phyloP scores from a whole-genome alignment of 1,140 invertebrate species.

The Drosophila neocordata region DNA sequence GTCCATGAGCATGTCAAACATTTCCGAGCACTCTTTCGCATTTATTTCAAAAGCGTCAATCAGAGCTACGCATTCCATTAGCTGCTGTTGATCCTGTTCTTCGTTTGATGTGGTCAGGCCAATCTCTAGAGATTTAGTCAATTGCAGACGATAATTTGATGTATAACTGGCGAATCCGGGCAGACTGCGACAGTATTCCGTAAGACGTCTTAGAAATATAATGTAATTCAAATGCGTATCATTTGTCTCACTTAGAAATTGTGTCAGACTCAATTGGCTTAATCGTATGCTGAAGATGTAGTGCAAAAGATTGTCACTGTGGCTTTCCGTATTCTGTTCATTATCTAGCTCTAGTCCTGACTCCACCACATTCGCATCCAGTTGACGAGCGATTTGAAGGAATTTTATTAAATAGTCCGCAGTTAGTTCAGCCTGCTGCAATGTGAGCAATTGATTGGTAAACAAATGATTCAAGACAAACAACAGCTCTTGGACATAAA shows the following conservation, averaged over 20 bases:
- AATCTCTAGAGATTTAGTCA: conserved; percentile 66
- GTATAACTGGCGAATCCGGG: conserved; percentile 49
- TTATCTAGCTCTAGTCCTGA: conserved; percentile 10
- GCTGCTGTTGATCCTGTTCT: conserved; percentile 40
- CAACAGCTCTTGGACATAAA: conserved; percentile 69
- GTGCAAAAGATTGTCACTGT: conserved; percentile 57
- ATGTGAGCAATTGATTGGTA: conserved; percentile 35
- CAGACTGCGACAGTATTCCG: conserved; percentile 48
- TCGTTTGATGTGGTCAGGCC: conserved; percentile 25
- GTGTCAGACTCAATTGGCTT: conserved; percentile 54
- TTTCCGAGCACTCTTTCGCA: conserved; percentile 56
- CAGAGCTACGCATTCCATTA: conserved; percentile 56
- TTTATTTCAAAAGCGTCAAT: conserved; percentile 61
- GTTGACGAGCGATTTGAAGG: conserved; percentile 55
- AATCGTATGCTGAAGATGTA: conserved; percentile 67
- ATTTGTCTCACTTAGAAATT: conserved; percentile 54
- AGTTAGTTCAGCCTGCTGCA: conserved; percentile 40
- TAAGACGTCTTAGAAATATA: conserved; percentile 54
- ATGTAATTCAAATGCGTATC: conserved; percentile 56
- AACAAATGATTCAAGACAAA: conserved; percentile 55
- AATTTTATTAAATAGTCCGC: conserved; percentile 62
- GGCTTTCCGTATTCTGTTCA: conserved; percentile 31
- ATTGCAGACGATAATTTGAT: conserved; percentile 63
- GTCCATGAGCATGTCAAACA: conserved; percentile 49
- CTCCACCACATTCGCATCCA: conserved; percentile 34